Percentiles rank a stretch among this genome's conserved stretches.
Evolutionary conservation across 2,797 vertebrate genomes (phyloP).

Genomic region (Hipposideros larvatus): DNA sequence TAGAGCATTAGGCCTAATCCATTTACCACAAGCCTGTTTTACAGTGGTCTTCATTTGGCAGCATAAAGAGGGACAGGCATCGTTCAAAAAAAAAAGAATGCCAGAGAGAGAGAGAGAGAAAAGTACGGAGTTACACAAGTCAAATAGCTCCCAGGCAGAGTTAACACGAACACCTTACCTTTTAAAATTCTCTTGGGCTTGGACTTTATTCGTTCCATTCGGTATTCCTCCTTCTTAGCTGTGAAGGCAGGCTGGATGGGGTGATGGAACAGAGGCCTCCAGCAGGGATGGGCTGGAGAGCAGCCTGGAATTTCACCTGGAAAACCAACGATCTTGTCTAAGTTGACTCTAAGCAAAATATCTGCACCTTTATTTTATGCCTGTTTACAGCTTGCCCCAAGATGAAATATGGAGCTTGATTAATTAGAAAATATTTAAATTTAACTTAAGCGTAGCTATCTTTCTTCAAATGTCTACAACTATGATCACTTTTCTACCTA

Average conservation of each 20-base stretch:
- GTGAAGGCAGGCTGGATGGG: not conserved
- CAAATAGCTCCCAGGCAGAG: not conserved
- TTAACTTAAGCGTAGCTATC: not conserved
- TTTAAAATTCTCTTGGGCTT: not conserved
- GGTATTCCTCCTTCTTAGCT: not conserved
- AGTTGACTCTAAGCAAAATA: not conserved
- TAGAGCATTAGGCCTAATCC: not conserved
- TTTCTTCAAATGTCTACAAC: not conserved
- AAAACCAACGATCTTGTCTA: not conserved
- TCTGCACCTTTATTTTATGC: not conserved
- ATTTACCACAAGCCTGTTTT: not conserved
- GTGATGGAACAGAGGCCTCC: not conserved
- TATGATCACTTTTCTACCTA: not conserved
- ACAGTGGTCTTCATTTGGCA: not conserved
- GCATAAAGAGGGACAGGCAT: not conserved
- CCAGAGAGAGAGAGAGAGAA: not conserved
- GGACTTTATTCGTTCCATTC: not conserved
- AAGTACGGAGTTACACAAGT: not conserved
- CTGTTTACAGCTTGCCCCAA: not conserved
- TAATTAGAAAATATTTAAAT: not conserved
- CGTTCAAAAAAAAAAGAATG: not conserved
- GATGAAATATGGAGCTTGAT: not conserved
- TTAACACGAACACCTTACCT: not conserved
- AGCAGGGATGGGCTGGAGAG: not conserved
- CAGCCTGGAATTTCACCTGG: not conserved